Base-by-base conservation (phyloP, 1,140 invertebrate genomes). In the Zaprionus davidi region DNA sequence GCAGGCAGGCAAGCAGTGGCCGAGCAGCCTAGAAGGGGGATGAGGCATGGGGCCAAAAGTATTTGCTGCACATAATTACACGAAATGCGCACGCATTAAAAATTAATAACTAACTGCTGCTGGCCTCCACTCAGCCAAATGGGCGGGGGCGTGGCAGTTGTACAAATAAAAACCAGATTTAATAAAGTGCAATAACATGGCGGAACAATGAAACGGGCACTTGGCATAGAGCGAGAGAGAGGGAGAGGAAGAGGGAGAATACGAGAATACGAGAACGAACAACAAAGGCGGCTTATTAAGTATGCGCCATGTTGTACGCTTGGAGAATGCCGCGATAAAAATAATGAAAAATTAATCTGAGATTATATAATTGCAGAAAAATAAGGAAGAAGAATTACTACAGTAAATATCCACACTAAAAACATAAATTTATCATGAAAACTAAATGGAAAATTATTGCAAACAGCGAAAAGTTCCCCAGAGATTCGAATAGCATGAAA, bases 91-190 rank as follows among this genome's bases (percentile, higher is more conserved):
- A 66, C 73, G 73, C 73, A 71, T 76, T 76, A 71, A 76, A 71
- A 76, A 71, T 76, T 71, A 76, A 76, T 76, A 76, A 76, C 73
- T 71, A 76, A 60, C 73, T 76, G 68, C 68, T 34, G 17, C 69
- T 26, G 60, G 51, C 34, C 34, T 17, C 11, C 17, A 12, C 13
- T 5, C n/a, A 22, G 11, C 13, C 7, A 3, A 58, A 11, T n/a
- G 24, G 11, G n/a, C 20, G 51, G 11, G 58, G 58, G 71, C 22
- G 24, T 74, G 66, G 36, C 22, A 46, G 24, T n/a, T 17, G 59
- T 49, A 53, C 59, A 75, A 75, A 75, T 75, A 71, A 71, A 64
- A 64, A 44, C 67, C 67, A 75, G 67, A 71, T 75, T 71, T 74
- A 70, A 74, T 74, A 74, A 74, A 74, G 66, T 70, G 66, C 57